Base-by-base conservation (phyloP, 1,140 invertebrate genomes). In the Drosophila guanche region DNA sequence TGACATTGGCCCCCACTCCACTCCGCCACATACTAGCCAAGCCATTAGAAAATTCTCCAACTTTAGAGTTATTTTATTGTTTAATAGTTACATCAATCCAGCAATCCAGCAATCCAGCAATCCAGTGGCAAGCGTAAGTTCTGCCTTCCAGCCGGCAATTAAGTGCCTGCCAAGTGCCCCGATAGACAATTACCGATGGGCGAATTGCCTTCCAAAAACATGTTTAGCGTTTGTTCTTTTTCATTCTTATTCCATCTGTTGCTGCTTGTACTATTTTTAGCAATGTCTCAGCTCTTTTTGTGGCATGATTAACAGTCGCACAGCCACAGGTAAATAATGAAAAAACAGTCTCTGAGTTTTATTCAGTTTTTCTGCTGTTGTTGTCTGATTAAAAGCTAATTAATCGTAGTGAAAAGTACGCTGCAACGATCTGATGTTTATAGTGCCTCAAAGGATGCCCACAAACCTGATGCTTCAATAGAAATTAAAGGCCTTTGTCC, bases 101-200 rank as follows among this genome's bases (percentile, higher is more conserved):
- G 46, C 69, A 56, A 47, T 43, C 27, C 41, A 72, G 29, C 51
- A 27, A 60, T 57, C 41, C 42, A 40, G n/a, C 51, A 29, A 68
- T 62, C 54, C 58, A 33, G 29, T 33, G 29, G 29, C 29, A 10
- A 33, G 2, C 25, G 25, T 16, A 43, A 43, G 27, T 29, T 59
- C 45, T 60, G 43, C 43, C 55, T 27, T 46, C 48, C 60, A 16
- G 52, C 54, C 52, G 65, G 75, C 81, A 83, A 83, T 81, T 86
- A 85, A 85, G 80, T 65, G 72, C 67, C 81, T 65, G 72, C 67
- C 81, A 85, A 85, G 81, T 85, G 68, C 77, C 77, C 10, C 73
- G 73, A 72, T 75, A 68, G 79, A 84, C 70, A 73, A 73, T 73
- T 73, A 65, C 59, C 57, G 69, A 72, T 73, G 56, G 72, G 33